Percentiles rank a stretch among this genome's conserved stretches.
These are phyloP conservation scores for Pantherophis vulpinus DNA, from an alignment of 2,797 vertebrate genomes.

Conservation along the genomic window DNA sequence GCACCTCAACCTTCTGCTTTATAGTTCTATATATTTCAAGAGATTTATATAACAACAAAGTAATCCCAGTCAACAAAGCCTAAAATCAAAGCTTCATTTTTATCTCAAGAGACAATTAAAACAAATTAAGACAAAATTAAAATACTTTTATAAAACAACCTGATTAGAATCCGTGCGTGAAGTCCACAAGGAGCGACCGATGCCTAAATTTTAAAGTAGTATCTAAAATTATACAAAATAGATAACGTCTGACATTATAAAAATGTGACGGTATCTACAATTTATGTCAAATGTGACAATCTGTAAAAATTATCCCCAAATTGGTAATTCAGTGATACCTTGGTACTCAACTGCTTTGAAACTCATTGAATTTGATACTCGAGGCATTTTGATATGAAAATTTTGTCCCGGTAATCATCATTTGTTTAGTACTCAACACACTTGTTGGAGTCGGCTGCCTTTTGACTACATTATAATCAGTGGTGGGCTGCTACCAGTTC, in stretches of 20 bases:
- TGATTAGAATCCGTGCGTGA: not conserved
- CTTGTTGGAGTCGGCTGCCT: too few relatives aligned
- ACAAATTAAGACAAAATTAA: not conserved
- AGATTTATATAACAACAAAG: not conserved
- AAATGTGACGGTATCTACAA: not conserved
- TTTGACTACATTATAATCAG: too few relatives aligned
- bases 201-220: not conserved
- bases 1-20: not conserved
- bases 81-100: not conserved
- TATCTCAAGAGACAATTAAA: not conserved
- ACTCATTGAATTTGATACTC: too few relatives aligned
- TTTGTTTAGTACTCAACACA: too few relatives aligned
- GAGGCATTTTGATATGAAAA: too few relatives aligned
- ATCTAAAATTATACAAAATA: not conserved
- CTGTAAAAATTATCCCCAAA: not conserved
- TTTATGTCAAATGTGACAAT: not conserved
- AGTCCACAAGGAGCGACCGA: not conserved
- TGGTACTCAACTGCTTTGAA: too few relatives aligned
- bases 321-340: not conserved
- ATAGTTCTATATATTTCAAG: not conserved
- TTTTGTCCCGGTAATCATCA: too few relatives aligned
- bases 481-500: too few relatives aligned
- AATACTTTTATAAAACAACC: not conserved
- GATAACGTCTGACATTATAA: not conserved
- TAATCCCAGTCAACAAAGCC: not conserved